Evolutionary conservation across 2,113 vertebrate genomes (phyloP), one percentile per base, ranked within the genome.

Genomic region (Pelobates fuscus): DNA sequence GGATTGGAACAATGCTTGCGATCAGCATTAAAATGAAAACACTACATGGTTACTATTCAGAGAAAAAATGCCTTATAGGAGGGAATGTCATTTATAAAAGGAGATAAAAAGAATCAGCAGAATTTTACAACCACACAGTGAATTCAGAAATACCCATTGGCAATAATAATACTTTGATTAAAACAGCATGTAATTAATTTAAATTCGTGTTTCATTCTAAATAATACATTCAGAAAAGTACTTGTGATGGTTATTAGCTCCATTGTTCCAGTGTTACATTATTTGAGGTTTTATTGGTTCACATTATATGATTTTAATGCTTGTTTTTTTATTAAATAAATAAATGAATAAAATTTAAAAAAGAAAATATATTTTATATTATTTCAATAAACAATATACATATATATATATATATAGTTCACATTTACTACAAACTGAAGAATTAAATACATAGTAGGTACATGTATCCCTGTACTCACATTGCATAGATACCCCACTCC

Each of bases 1-100:
- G 54, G 64, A 67, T 20, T 67, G 12, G 30, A 67, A 76, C 52
- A 76, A 76, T 76, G 54, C 18, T 23, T 37, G 21, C 25, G 30
- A 76, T 76, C 72, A 44, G 52, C 20, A 76, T 76, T 46, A 67
- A 29, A 67, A 59, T 55, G 49, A 75, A 64, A 58, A 67, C 58
- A 62, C 69, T 30, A 49, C 58, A 71, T 32, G 69, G 24, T 49
- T 71, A 52, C 23, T 61, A 61, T 62, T 61, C 23, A 71, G 15
- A 61, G 44, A 21, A 62, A 62, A 61, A 61, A 58, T 37, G 70
- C 59, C 54, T 37, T 44, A 41, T 37, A 27, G 59, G 43, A 55
- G 70, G 59, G 30, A 43, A 71, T 24, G 59, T 54, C 20, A 63
- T 72, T 72, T 72, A 52, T 43, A 37, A 37, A 63, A 72, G 30